phyloP scores from a whole-genome alignment of 1,140 invertebrate genomes.

The Belonocnema kinseyi region DNA sequence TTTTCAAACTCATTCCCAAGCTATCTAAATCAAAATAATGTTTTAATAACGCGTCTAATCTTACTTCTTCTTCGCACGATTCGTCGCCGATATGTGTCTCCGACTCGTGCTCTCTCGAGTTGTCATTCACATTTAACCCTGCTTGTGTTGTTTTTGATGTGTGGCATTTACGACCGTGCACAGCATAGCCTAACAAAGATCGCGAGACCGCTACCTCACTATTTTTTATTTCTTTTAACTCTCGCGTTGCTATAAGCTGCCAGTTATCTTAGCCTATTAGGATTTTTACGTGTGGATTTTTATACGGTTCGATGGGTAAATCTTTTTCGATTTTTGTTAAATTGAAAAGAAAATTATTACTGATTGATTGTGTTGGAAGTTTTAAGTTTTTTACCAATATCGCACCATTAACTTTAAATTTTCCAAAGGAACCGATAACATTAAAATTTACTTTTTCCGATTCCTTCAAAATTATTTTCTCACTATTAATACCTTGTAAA shows the following conservation, averaged over 20 bases:
- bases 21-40: background rate
- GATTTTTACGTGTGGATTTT: background rate
- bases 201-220: background rate
- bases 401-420: too few species aligned
- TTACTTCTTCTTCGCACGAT: too few species aligned
- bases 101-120: background rate
- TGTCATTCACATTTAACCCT: too few species aligned
- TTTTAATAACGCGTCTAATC: background rate
- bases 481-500: too few species aligned
- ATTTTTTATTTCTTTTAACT: background rate
- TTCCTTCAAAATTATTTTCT: too few species aligned
- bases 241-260: slow-evolving; percentile 19
- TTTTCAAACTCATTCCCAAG: background rate
- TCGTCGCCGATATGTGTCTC: too few species aligned
- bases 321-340: background rate
- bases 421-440: too few species aligned
- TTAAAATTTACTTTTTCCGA: too few species aligned
- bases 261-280: slow-evolving; percentile 35
- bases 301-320: background rate
- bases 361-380: background rate
- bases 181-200: background rate
- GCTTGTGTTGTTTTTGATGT: background rate
- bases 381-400: too few species aligned
- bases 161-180: background rate
- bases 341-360: background rate